phyloP scores from a whole-genome alignment of 2,797 vertebrate species.

The Emys orbicularis region DNA sequence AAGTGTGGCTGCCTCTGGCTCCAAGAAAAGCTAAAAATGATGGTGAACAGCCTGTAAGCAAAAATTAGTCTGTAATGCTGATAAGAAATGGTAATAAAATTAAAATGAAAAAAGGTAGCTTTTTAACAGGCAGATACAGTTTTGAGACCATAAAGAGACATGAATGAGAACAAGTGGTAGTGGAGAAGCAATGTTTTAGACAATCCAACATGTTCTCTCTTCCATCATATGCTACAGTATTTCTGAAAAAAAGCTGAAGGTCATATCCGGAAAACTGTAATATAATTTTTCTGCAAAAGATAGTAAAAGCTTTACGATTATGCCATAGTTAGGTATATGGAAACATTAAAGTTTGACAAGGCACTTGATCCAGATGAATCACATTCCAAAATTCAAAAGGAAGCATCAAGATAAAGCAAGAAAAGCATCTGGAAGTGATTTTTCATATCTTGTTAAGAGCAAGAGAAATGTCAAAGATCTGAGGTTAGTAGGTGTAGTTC shows the following conservation, averaged over 20 bases:
- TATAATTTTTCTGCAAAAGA: conserved; percentile 58
- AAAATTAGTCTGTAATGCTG: conserved; percentile 7
- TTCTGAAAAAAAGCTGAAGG: conserved; percentile 62
- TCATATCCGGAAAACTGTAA: conserved; percentile 59
- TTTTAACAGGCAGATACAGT: not conserved
- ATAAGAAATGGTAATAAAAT: conserved; percentile 1
- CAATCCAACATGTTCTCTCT: conserved; percentile 14
- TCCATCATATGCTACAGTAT: conserved; percentile 5
- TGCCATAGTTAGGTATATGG: conserved; percentile 62
- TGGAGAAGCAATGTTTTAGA: conserved; percentile 32
- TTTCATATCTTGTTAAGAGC: conserved; percentile 43
- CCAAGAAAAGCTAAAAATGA: not conserved
- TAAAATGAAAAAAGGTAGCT: not conserved
- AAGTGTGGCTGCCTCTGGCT: not conserved
- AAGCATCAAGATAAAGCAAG: conserved; percentile 44
- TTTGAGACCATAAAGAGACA: conserved; percentile 13
- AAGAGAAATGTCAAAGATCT: conserved; percentile 11
- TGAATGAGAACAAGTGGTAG: not conserved
- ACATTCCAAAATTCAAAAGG: conserved; percentile 61
- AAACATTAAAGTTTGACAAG: conserved; percentile 67
- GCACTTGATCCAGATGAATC: conserved; percentile 67
- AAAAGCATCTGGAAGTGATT: conserved; percentile 43
- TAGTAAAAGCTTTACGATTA: conserved; percentile 72
- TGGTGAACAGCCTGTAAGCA: not conserved
- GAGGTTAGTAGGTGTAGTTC: not conserved